Percentiles rank a stretch among this genome's conserved stretches.
phyloP scores from a whole-genome alignment of 35 echinoderm and acorn worm species.

The Nesometra sesokonis region DNA sequence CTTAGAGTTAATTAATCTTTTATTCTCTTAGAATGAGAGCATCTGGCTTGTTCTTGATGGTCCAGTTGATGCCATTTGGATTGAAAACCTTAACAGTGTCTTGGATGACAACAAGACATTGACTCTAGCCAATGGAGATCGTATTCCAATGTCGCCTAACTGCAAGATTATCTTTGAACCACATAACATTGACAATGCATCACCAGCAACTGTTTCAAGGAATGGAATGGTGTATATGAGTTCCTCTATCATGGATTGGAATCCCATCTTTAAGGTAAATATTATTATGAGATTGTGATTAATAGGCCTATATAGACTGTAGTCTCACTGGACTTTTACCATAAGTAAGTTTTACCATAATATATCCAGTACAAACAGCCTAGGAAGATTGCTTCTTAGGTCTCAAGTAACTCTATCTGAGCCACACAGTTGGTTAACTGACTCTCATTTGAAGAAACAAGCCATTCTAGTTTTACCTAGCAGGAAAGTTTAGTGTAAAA shows the following conservation, averaged over 20 bases:
- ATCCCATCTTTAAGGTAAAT: constrained; percentile 70
- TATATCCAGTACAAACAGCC: no score
- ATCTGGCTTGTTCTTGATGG: constrained; percentile 98
- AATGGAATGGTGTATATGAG: constrained; percentile 99
- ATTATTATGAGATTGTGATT: no score
- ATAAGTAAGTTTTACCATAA: no score
- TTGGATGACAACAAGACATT: constrained; percentile 96
- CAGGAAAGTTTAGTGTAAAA: no score
- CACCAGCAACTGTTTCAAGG: constrained; percentile 83
- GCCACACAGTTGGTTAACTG: no score
- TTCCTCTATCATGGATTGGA: constrained; percentile 91
- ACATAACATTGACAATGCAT: constrained; percentile 98
- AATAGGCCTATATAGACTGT: no score
- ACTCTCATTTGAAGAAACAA: no score
- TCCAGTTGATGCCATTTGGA: constrained; percentile 97
- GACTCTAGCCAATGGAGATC: constrained; percentile 92
- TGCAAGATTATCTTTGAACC: constrained; percentile 91
- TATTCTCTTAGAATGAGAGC: constrained; percentile 56
- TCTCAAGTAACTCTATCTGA: no score
- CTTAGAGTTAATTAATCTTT: no score
- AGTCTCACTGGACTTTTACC: no score
- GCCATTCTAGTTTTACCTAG: no score
- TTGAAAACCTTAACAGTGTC: constrained; percentile 95
- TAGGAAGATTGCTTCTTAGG: no score
- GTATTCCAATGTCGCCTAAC: constrained; percentile 90